A percentile compares a stretch with the other conserved stretches of the same genome.
These are phyloP conservation scores for Psilanteris sp. DNA, from an alignment of 1,140 invertebrate species.

Conservation along the genomic window DNA sequence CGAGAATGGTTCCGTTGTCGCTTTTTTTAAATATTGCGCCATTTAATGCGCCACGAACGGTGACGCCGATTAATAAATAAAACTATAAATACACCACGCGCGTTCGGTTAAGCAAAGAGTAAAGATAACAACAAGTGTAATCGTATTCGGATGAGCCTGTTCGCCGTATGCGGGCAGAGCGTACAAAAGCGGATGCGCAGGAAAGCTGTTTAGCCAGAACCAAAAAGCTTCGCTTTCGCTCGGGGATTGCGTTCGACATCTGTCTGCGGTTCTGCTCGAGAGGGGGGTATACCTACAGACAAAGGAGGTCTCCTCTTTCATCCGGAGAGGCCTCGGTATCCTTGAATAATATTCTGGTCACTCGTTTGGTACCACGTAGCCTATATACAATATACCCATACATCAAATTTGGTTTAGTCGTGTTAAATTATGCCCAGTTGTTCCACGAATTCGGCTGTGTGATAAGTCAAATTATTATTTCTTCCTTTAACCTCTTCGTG, in stretches of 20 bases:
- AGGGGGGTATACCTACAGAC: conserved; percentile 59
- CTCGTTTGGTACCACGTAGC: conserved; percentile 43
- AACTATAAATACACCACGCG: too few species aligned
- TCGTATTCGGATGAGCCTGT: conserved; percentile 34
- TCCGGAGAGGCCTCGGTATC: conserved; percentile 57
- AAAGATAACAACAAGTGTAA: conserved; percentile 48
- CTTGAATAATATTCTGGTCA: conserved; percentile 63
- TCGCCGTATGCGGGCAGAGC: conserved; percentile 42
- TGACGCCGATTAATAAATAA: too few species aligned
- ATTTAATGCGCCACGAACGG: too few species aligned
- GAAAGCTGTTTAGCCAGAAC: conserved; percentile 60
- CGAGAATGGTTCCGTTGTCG: too few species aligned
- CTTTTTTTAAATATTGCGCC: too few species aligned
- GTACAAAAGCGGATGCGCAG: conserved; percentile 49
- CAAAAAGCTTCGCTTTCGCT: conserved; percentile 59
- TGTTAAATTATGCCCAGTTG: conserved; percentile 19
- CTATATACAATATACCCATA: conserved; percentile 7
- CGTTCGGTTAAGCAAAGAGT: conserved; percentile 4
- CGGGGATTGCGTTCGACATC: conserved; percentile 67
- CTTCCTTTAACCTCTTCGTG: too few species aligned
- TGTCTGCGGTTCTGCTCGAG: conserved; percentile 66
- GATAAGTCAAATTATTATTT: too few species aligned
- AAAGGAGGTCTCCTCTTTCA: conserved; percentile 72
- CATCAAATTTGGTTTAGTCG: conserved; percentile 30
- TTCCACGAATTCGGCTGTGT: neutral